These are phyloP conservation scores for Cynoglossus semilaevis DNA, from an alignment of 2,113 vertebrate species.

Conservation along the genomic window DNA sequence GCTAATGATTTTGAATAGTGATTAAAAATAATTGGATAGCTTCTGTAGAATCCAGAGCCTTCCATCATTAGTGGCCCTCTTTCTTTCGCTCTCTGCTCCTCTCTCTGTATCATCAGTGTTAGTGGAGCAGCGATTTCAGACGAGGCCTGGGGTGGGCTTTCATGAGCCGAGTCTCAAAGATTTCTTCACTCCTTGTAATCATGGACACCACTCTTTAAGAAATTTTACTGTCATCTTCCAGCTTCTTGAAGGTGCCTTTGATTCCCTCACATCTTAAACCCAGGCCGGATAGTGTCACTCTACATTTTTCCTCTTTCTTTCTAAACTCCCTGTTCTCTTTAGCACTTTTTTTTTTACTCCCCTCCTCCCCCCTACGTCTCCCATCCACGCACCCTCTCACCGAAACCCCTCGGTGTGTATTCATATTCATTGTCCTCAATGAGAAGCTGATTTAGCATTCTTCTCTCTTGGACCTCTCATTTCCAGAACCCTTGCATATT, in stretches of 20 bases:
- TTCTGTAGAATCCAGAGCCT: conserved; percentile 64
- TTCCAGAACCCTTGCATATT: conserved; percentile 34
- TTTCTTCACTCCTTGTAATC: conserved; percentile 78
- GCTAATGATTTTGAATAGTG: conserved; percentile 75
- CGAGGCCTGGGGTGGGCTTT: conserved; percentile 70
- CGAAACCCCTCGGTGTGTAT: conserved; percentile 43
- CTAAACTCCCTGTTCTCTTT: conserved; percentile 19
- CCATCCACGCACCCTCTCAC: conserved; percentile 11
- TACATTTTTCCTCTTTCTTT: conserved; percentile 48
- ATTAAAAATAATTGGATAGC: conserved; percentile 73
- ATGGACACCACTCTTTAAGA: conserved; percentile 72
- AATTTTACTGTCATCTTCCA: conserved; percentile 69
- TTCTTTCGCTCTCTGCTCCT: conserved; percentile 29
- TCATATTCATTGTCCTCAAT: conserved; percentile 44
- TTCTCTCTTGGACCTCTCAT: conserved; percentile 36
- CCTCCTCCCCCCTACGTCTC: conserved; percentile 24
- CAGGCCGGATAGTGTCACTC: conserved; percentile 62
- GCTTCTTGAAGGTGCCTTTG: conserved; percentile 76
- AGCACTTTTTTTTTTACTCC: conserved; percentile 13
- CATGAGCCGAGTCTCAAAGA: conserved; percentile 73
- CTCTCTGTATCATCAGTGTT: conserved; percentile 59
- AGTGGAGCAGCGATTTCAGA: conserved; percentile 63
- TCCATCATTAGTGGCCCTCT: conserved; percentile 71
- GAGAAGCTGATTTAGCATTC: conserved; percentile 50
- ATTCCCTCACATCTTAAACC: conserved; percentile 66